Conservation (phyloP, 1,140 invertebrate genomes). For the Pristionchus pacificus region DNA sequence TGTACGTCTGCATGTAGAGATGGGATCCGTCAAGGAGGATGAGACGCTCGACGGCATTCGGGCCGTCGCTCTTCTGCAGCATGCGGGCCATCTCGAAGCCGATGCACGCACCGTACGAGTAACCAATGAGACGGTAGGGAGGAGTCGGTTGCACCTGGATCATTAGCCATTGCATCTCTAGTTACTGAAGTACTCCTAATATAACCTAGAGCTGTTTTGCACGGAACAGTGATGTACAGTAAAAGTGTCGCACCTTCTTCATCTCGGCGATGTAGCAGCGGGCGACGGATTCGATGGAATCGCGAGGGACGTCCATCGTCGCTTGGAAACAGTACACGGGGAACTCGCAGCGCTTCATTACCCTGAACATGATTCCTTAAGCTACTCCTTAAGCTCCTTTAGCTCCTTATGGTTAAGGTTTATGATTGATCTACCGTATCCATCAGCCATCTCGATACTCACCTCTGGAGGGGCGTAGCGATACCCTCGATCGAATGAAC, state of each 20-base stretch:
- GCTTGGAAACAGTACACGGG: constrained; percentile 87
- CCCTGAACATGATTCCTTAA: too few species aligned
- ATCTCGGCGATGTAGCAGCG: constrained; percentile 68
- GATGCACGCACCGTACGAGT: constrained; percentile 86
- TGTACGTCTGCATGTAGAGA: constrained; percentile 77
- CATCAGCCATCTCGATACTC: too few species aligned
- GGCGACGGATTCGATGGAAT: constrained; percentile 72
- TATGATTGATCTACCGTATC: too few species aligned
- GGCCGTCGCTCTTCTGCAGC: constrained; percentile 68
- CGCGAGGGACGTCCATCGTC: constrained; percentile 70
- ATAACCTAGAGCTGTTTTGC: too few species aligned
- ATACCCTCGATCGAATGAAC: constrained; percentile 89
- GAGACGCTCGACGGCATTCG: constrained; percentile 64
- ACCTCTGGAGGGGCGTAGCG: constrained; percentile 67
- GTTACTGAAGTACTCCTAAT: too few species aligned
- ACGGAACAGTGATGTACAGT: too few species aligned
- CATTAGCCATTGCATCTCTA: constrained; percentile 70
- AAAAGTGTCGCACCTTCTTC: background rate
- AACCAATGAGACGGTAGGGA: constrained; percentile 81
- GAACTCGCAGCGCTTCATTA: constrained; percentile 65
- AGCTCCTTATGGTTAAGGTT: too few species aligned
- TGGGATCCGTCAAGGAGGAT: constrained; percentile 83
- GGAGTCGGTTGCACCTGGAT: constrained; percentile 73
- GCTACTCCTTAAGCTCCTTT: too few species aligned
- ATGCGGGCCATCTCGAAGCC: constrained; percentile 86